Percentiles rank a stretch among this genome's conserved stretches.
Conservation (phyloP, 2,113 vertebrate species). For the Glareola pratincola region DNA sequence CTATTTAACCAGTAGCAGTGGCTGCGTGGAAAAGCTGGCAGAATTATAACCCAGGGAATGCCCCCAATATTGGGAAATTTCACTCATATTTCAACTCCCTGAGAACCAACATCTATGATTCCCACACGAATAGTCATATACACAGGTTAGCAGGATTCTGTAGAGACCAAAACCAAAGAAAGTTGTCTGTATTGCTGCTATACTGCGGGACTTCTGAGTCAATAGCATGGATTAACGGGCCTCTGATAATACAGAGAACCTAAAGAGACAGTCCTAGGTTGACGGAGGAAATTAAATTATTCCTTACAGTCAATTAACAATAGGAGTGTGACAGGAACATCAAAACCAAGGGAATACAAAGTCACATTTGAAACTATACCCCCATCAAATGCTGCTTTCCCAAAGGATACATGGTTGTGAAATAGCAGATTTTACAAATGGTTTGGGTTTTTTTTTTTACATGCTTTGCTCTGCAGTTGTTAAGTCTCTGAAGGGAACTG, state of each 20-base stretch:
- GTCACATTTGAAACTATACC: background rate
- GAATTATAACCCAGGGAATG: background rate
- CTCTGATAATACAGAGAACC: background rate
- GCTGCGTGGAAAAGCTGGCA: background rate
- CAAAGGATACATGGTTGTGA: background rate
- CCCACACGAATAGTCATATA: background rate
- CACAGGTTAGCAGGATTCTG: background rate
- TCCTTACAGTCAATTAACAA: background rate
- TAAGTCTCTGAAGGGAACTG: background rate
- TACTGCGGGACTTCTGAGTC: background rate
- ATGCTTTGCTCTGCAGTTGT: background rate
- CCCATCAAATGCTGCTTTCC: background rate
- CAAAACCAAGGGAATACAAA: background rate
- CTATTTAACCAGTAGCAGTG: background rate
- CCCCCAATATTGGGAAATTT: background rate
- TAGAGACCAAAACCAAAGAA: background rate
- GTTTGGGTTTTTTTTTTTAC: too few relatives aligned
- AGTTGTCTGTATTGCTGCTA: background rate
- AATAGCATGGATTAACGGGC: background rate
- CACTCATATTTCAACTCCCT: background rate
- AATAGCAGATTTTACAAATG: background rate
- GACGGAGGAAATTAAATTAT: constrained; percentile 1
- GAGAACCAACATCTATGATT: background rate
- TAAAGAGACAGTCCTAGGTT: background rate
- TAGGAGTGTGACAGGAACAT: background rate